phyloP scores from a whole-genome alignment of 2,888 invertebrate species.

The Erebia ligea region DNA sequence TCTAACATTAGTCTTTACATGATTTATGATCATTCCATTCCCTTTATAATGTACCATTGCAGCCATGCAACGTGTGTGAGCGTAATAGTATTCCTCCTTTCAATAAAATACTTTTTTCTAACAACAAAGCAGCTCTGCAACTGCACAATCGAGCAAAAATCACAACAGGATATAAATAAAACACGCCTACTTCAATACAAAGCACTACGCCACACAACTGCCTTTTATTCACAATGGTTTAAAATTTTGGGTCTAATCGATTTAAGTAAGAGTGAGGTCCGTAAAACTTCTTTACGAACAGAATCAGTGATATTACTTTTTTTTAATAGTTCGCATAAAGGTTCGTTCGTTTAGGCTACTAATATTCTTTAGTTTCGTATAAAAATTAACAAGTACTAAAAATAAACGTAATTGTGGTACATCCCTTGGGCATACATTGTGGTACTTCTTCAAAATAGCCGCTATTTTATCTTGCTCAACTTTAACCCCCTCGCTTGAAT shows the following conservation, averaged over 20 bases:
- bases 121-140: conserved; percentile 35
- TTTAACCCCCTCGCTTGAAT: not conserved
- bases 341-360: no score
- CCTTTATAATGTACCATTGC: not conserved
- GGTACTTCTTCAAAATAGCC: not conserved
- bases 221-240: conserved; percentile 8
- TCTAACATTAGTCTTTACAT: not conserved
- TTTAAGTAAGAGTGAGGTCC: conserved; percentile 2
- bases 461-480: not conserved
- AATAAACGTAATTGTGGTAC: not conserved
- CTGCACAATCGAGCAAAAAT: conserved; percentile 62
- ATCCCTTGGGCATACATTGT: not conserved
- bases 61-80: not conserved
- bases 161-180: conserved; percentile 74
- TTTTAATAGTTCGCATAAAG: conserved; percentile 6
- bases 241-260: conserved; percentile 4
- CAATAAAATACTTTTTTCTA: conserved; percentile 24
- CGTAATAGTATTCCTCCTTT: conserved; percentile 12
- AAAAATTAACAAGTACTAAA: conserved; percentile 2
- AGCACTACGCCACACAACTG: conserved; percentile 16
- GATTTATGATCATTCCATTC: not conserved
- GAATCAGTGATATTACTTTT: no score
- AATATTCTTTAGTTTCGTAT: conserved; percentile 7
- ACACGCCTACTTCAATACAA: conserved; percentile 64
- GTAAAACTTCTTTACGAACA: not conserved